Conservation (phyloP, 2,888 invertebrate genomes). For the Coremacera marginata region DNA sequence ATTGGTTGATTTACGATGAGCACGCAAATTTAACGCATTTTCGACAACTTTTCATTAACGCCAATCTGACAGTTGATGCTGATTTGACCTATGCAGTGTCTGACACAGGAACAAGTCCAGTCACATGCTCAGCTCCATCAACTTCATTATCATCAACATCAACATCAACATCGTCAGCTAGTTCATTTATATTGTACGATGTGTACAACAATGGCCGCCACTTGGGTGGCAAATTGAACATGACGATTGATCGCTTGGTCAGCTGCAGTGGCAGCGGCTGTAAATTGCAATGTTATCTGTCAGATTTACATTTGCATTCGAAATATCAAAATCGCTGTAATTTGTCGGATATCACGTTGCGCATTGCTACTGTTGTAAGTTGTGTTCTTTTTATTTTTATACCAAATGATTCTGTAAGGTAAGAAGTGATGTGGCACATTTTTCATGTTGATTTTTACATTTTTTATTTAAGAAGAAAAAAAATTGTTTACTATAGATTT, state of each 20-base stretch:
- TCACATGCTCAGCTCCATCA: neutral
- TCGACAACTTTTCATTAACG: conserved; percentile 51
- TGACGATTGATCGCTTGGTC: conserved; percentile 57
- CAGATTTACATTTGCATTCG: conserved; percentile 52
- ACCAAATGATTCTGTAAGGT: neutral
- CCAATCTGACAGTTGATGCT: conserved; percentile 62
- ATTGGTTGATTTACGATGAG: conserved; percentile 61
- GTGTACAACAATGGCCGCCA: conserved; percentile 65
- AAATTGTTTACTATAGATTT: no score
- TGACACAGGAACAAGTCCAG: neutral
- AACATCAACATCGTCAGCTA: neutral
- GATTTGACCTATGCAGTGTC: conserved; percentile 56
- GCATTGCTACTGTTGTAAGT: conserved; percentile 59
- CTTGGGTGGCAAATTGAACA: conserved; percentile 64
- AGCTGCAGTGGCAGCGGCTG: conserved; percentile 52
- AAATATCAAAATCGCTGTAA: conserved; percentile 59
- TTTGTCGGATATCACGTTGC: conserved; percentile 59
- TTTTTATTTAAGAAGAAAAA: no score
- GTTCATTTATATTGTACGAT: conserved; percentile 57
- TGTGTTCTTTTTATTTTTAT: neutral
- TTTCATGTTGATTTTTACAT: no score
- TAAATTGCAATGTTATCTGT: conserved; percentile 48
- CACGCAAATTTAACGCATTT: conserved; percentile 44
- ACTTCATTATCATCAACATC: neutral
- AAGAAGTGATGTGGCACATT: no score